Evolutionary conservation across 2,797 vertebrate genomes (phyloP).

Genomic region (Sternarchorhynchus goeldii): DNA sequence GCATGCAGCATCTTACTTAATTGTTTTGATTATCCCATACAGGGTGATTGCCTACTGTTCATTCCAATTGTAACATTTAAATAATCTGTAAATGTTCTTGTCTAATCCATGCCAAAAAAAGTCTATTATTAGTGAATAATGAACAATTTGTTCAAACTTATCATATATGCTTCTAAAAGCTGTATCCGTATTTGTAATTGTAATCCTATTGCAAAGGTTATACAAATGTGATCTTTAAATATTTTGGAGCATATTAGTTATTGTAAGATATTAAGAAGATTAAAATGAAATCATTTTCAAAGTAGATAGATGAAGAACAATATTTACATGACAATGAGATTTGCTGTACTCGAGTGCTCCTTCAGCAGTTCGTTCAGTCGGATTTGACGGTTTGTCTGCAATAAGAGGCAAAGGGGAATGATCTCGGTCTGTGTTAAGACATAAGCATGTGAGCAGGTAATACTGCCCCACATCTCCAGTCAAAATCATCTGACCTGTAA

Average conservation of each 20-base stretch:
- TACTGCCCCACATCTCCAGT: no score
- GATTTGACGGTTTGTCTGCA: conserved; percentile 92
- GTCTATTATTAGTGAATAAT: not conserved
- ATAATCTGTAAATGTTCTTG: not conserved
- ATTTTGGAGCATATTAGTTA: not conserved
- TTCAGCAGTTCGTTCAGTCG: conserved; percentile 93
- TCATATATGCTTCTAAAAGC: no score
- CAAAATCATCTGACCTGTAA: no score
- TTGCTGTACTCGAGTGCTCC: conserved; percentile 90
- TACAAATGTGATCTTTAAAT: no score
- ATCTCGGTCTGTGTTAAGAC: not conserved
- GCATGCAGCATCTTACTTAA: no score
- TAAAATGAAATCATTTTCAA: not conserved
- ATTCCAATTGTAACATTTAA: not conserved
- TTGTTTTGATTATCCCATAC: conserved; percentile 1
- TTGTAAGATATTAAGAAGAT: not conserved
- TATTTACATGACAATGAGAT: conserved; percentile 97
- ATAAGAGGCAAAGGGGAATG: conserved; percentile 4
- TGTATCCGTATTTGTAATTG: no score
- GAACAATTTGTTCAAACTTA: not conserved
- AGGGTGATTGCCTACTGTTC: not conserved
- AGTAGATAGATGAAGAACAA: not conserved
- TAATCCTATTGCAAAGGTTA: no score
- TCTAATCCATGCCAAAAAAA: not conserved
- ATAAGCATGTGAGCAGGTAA: no score